phyloP scores from a whole-genome alignment of 2,797 vertebrate species.

The Myoxocephalus aenaeus region DNA sequence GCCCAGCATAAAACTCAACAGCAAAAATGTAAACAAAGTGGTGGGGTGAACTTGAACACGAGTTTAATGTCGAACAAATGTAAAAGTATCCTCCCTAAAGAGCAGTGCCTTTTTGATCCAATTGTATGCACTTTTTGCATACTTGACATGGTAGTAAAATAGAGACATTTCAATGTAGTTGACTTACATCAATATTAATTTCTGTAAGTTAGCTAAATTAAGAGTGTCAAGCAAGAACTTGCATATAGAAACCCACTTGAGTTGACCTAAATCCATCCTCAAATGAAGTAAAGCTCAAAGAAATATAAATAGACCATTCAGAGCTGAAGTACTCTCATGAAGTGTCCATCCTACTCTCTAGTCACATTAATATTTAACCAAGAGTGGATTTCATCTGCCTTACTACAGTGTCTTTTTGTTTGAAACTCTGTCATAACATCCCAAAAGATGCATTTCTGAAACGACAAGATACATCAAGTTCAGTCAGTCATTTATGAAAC shows the following conservation, averaged over 20 bases:
- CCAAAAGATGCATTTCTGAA: conserved; percentile 7
- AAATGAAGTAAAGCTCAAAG: not conserved
- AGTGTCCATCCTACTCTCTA: conserved; percentile 3
- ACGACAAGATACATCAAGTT: not conserved
- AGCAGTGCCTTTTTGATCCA: not conserved
- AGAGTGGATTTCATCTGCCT: conserved; percentile 32
- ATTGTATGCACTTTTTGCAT: not conserved
- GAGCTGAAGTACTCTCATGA: conserved; percentile 13
- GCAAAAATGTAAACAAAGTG: not conserved
- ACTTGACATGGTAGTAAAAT: not conserved
- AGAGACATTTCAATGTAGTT: not conserved
- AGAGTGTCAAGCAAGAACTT: not conserved
- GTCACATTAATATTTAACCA: conserved; percentile 48
- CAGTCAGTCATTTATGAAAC: not conserved
- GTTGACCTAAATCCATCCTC: not conserved
- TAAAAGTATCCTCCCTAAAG: not conserved
- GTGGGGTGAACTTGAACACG: not conserved
- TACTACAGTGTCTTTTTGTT: conserved; percentile 7
- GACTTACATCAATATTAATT: not conserved
- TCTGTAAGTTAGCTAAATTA: no score
- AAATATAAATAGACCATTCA: conserved; percentile 20
- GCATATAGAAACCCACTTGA: not conserved
- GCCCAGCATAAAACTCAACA: not conserved
- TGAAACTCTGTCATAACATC: not conserved
- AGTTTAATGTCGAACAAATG: not conserved